Percentiles rank a stretch among this genome's conserved stretches.
Conservation (phyloP, 2,113 vertebrate genomes). For the Marmota flaviventris region DNA sequence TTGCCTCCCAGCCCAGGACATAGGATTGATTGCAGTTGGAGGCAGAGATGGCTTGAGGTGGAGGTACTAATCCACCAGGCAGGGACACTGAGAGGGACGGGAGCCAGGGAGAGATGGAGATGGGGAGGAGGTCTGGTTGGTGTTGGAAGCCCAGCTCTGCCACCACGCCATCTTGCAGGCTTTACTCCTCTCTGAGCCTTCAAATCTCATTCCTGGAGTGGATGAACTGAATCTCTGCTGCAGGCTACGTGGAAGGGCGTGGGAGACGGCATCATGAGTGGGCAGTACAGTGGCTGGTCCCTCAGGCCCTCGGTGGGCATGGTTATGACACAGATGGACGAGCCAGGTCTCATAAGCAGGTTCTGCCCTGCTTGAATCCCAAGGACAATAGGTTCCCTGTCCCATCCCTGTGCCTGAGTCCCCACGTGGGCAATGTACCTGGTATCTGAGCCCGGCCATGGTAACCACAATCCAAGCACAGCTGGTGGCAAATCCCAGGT, state of each 20-base stretch:
- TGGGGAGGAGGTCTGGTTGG: not conserved
- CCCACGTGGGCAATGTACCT: accelerated
- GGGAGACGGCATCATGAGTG: not conserved
- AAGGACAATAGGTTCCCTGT: not conserved
- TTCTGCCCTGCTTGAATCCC: not conserved
- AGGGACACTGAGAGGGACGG: not conserved
- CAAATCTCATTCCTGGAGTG: not conserved
- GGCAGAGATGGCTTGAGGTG: not conserved
- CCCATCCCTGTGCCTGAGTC: no score
- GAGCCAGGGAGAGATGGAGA: not conserved
- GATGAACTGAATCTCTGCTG: no score
- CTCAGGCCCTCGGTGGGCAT: accelerated
- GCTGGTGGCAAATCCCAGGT: not conserved
- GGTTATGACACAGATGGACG: not conserved
- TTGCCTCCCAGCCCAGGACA: not conserved
- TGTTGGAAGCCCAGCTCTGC: not conserved
- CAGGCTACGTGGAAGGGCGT: accelerated
- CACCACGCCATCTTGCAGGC: not conserved
- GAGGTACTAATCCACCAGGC: not conserved
- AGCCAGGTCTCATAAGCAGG: not conserved
- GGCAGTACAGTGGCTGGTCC: not conserved
- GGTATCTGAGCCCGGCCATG: accelerated
- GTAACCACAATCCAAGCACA: not conserved
- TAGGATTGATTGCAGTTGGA: no score
- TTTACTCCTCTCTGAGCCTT: not conserved